phyloP scores from a whole-genome alignment of 2,113 vertebrate species.

The Salvelinus namaycush region DNA sequence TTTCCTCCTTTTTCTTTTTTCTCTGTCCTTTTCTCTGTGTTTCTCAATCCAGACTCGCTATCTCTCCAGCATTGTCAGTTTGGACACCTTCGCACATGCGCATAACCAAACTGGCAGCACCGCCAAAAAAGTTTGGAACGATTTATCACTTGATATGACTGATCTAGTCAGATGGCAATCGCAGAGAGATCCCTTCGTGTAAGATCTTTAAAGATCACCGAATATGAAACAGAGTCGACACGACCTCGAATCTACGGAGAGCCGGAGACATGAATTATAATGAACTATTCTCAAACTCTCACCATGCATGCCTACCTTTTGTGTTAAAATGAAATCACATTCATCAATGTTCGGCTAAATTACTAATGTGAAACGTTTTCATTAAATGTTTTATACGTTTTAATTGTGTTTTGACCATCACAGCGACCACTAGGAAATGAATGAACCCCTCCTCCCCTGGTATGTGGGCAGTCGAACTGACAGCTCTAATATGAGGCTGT shows the following conservation, averaged over 20 bases:
- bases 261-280: conserved; percentile 64
- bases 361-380: conserved; percentile 53
- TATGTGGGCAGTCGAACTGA: too few relatives aligned
- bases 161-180: conserved; percentile 82
- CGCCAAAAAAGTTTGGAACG: conserved; percentile 89
- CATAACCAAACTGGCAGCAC: conserved; percentile 83
- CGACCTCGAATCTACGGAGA: conserved; percentile 49
- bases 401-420: conserved; percentile 66
- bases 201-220: conserved; percentile 54
- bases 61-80: conserved; percentile 97
- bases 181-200: conserved; percentile 66
- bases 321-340: conserved; percentile 61
- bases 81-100: conserved; percentile 98
- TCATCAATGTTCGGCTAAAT: conserved; percentile 65
- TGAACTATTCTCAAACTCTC: conserved; percentile 49
- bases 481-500: conserved; percentile 47
- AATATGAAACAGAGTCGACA: conserved; percentile 47
- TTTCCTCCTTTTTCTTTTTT: conserved; percentile 79
- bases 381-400: conserved; percentile 53
- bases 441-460: conserved; percentile 32
- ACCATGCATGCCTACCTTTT: conserved; percentile 38
- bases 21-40: conserved; percentile 81
- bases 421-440: conserved; percentile 49
- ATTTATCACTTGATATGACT: conserved; percentile 89
- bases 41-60: conserved; percentile 95